Base-by-base conservation (phyloP, 2,113 vertebrate species). In the Herpailurus yagouaroundi region DNA sequence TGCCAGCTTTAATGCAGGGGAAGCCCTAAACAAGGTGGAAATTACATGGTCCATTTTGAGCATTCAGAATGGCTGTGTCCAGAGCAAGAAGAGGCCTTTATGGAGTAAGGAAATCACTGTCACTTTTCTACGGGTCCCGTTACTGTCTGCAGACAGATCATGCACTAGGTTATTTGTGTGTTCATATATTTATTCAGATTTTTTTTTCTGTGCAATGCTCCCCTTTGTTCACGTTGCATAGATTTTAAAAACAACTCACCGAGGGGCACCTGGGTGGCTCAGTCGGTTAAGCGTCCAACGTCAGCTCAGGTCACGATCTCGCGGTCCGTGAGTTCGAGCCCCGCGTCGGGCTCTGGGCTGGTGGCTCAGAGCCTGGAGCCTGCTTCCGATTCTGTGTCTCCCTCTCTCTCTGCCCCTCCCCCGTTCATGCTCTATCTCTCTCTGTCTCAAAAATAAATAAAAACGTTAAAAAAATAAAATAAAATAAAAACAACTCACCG, bases 11-110 rank as follows among this genome's bases (percentile, higher is more conserved):
- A 0, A 99, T 96, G 97, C 0, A 99, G 99, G 57, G 0, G 99
- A 52, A 27, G 99, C 15, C 99, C 0, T 99, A 91, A 95, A 95
- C 97, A 55, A 66, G 57, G 98, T 99, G 5, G 99, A 99, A 3
- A 99, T 0, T 55, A 99, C 97, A 48, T 98, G 98, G 0, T 98
- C 98, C 64, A 99, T 50, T 97, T 99, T 99, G 80, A 98, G 96
- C 71, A 96, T 86, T 97, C 99, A 92, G 83, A 99, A 0, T 0
- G 99, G 98, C 93, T 99, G 99, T 0, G 97, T 95, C 92, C 98
- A 97, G 0, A 98, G 98, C 1, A 97, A 94, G 33, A 92, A 69
- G 7, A 94, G 0, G 60, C 99, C 99, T 3, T 69, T 91, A 76
- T 98, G 97, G 94, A 99, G 73, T 23, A 97, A 79, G 7, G 81